Conservation (phyloP, 2,888 invertebrate species). For the Epirrhoe alternata region DNA sequence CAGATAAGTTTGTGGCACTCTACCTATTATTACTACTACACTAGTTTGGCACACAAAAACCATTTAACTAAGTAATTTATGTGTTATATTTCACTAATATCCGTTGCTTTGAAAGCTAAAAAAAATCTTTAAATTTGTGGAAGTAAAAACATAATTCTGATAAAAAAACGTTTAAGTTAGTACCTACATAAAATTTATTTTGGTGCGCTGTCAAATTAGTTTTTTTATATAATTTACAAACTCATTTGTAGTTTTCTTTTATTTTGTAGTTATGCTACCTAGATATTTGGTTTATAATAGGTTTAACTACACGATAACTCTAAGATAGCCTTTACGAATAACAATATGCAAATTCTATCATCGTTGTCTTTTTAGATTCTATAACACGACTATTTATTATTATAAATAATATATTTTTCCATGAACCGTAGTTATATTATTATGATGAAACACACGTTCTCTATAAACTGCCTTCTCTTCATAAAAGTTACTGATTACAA, state of each 20-base stretch:
- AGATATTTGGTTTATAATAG: neutral
- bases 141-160: no score
- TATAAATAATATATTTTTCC: slow-evolving; percentile 28
- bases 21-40: neutral
- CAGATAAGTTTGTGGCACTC: no score
- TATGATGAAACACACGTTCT: neutral
- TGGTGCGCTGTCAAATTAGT: no score
- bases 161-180: no score
- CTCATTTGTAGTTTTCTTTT: no score
- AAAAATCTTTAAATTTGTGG: no score
- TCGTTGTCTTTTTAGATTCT: slow-evolving; percentile 26
- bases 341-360: slow-evolving; percentile 19
- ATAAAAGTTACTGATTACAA: slow-evolving; percentile 1
- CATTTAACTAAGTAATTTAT: no score
- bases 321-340: neutral
- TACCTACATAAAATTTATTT: no score
- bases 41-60: neutral
- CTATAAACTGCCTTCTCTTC: neutral
- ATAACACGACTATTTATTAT: slow-evolving; percentile 15
- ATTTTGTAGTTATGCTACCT: neutral
- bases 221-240: no score
- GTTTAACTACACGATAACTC: neutral
- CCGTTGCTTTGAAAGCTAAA: no score
- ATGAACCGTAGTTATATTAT: slow-evolving; percentile 6
- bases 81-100: no score